Percentiles rank a stretch among this genome's conserved stretches.
These are phyloP conservation scores for Linnaemya tessellans DNA, from an alignment of 2,888 invertebrate genomes.

Conservation along the genomic window DNA sequence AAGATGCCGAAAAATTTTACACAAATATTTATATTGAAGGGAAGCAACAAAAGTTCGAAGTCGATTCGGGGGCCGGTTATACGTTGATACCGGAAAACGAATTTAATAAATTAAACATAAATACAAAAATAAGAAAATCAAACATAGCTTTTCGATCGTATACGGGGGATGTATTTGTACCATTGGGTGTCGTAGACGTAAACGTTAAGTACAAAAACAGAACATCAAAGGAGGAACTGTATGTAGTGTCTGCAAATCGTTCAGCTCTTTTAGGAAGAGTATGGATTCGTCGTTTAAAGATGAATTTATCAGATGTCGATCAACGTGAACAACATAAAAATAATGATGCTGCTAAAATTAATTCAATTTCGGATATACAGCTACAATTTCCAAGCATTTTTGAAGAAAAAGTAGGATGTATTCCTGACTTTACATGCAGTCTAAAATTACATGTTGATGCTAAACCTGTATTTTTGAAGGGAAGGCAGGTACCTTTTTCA, in stretches of 20 bases:
- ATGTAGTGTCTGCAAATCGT: neutral
- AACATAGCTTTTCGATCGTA: too few species aligned
- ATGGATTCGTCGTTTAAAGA: too few species aligned
- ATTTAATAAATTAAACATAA: conserved; percentile 44
- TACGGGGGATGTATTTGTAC: conserved; percentile 46
- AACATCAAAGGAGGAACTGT: neutral
- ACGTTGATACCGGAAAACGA: conserved; percentile 35
- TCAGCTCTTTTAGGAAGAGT: neutral
- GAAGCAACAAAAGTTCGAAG: conserved; percentile 24
- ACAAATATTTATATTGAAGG: conserved; percentile 36
- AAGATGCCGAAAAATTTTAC: conserved; percentile 36
- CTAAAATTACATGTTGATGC: too few species aligned
- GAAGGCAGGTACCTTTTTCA: too few species aligned
- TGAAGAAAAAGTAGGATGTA: too few species aligned
- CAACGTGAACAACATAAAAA: neutral
- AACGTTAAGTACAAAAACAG: conserved; percentile 33
- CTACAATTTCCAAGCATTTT: neutral
- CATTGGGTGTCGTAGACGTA: conserved; percentile 48
- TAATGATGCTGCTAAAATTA: neutral
- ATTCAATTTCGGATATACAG: neutral
- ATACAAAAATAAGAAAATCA: neutral
- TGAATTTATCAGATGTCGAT: neutral
- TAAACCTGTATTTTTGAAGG: too few species aligned
- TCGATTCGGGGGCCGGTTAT: conserved; percentile 45
- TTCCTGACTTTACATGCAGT: too few species aligned